Conservation (phyloP, 37 sponge, comb jelly and placozoan genomes). For the Oscarella lobularis region DNA sequence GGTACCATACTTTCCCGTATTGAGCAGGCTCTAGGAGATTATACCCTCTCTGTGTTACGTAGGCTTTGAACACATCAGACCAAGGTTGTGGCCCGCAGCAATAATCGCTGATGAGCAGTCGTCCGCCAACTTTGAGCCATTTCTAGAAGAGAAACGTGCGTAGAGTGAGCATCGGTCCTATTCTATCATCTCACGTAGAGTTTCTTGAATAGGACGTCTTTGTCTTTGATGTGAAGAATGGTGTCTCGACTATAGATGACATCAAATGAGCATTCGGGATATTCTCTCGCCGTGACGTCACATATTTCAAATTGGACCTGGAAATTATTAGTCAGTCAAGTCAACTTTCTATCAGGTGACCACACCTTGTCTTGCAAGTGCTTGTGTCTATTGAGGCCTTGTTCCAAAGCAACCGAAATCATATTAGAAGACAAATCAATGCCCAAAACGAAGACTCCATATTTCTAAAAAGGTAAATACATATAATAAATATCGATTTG, state of each 20-base stretch:
- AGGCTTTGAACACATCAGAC: neutral
- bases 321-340: too few species aligned
- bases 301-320: constrained; percentile 36
- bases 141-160: neutral
- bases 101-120: constrained; percentile 32
- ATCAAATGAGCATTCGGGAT: constrained; percentile 30
- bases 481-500: neutral
- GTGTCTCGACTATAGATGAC: constrained; percentile 30
- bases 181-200: too few species aligned
- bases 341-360: too few species aligned
- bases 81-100: constrained; percentile 16
- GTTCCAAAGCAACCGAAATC: constrained; percentile 19
- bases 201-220: constrained; percentile 12
- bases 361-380: neutral
- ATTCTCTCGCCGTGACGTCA: constrained; percentile 11
- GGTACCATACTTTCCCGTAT: neutral
- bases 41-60: neutral
- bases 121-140: constrained; percentile 42
- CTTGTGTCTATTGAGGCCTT: too few species aligned
- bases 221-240: constrained; percentile 19
- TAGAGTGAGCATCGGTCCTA: neutral
- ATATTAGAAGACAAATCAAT: constrained; percentile 20
- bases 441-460: constrained; percentile 22
- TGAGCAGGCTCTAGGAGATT: neutral
- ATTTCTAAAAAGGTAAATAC: constrained; percentile 6